These are phyloP conservation scores for Netelia virgata DNA, from an alignment of 2,888 invertebrate genomes.

Conservation along the genomic window DNA sequence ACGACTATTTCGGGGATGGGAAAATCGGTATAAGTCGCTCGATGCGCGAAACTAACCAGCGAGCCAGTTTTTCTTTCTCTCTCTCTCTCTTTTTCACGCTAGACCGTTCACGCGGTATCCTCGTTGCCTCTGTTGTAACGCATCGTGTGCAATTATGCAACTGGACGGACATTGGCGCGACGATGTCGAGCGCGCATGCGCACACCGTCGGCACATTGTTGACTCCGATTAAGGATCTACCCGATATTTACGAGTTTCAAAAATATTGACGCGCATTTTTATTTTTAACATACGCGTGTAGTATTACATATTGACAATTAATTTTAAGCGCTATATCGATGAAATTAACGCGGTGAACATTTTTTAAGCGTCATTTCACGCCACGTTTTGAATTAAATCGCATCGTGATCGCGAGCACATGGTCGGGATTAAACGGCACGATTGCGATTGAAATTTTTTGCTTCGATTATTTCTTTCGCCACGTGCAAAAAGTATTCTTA, in stretches of 20 bases:
- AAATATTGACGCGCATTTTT: constrained; percentile 46
- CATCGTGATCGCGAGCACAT: no score
- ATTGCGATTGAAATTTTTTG: constrained; percentile 8
- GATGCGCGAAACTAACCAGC: not conserved
- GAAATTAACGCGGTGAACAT: no score
- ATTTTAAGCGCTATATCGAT: no score
- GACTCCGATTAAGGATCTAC: constrained; percentile 31
- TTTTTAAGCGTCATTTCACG: no score
- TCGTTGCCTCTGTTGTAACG: constrained; percentile 39
- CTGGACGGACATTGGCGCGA: not conserved
- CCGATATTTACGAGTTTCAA: constrained; percentile 15
- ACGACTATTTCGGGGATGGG: constrained; percentile 30
- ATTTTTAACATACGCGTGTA: not conserved
- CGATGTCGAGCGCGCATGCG: constrained; percentile 36
- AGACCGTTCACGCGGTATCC: constrained; percentile 45
- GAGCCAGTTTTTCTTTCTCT: not conserved
- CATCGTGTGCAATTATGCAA: constrained; percentile 60
- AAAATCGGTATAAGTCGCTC: not conserved
- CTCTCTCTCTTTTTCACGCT: not conserved
- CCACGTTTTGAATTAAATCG: no score
- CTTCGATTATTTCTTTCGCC: constrained; percentile 10
- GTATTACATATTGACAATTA: no score
- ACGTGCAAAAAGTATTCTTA: constrained; percentile 23
- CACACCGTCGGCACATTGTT: constrained; percentile 5
- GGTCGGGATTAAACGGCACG: no score